Conservation (phyloP, 2,888 invertebrate species). For the Rutpela maculata region DNA sequence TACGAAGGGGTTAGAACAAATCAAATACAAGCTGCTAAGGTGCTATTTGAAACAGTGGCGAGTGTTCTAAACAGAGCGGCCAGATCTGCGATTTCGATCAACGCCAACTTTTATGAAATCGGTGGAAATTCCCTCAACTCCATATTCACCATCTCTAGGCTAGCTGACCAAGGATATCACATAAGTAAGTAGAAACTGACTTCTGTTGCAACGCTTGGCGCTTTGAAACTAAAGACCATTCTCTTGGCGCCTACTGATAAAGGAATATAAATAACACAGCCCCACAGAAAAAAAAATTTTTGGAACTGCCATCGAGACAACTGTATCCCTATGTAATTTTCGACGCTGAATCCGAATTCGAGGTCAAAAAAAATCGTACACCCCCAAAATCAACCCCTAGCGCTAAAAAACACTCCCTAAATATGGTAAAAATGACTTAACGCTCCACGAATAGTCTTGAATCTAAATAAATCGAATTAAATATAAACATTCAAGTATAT, state of each 20-base stretch:
- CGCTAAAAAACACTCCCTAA: no score
- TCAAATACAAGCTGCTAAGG: constrained; percentile 79
- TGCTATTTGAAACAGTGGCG: constrained; percentile 85
- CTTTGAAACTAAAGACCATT: neutral
- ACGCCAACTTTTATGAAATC: constrained; percentile 87
- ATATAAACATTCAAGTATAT: no score
- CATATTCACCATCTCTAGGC: constrained; percentile 85
- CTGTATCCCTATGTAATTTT: no score
- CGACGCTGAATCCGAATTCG: no score
- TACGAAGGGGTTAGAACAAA: constrained; percentile 79
- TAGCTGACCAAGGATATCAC: constrained; percentile 85
- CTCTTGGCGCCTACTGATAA: neutral
- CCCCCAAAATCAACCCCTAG: no score
- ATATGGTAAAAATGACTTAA: no score
- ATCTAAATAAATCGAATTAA: no score
- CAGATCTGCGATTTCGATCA: constrained; percentile 78
- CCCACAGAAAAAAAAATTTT: no score
- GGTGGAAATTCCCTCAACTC: constrained; percentile 93
- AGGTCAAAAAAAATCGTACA: no score
- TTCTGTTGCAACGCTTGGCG: no score
- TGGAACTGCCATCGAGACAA: no score
- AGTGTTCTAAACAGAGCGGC: constrained; percentile 82
- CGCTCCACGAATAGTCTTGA: no score
- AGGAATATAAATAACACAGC: neutral
- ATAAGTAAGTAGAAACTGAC: constrained; percentile 77